Base-by-base conservation (phyloP, 2,113 vertebrate species). In the Scopus umbretta region DNA sequence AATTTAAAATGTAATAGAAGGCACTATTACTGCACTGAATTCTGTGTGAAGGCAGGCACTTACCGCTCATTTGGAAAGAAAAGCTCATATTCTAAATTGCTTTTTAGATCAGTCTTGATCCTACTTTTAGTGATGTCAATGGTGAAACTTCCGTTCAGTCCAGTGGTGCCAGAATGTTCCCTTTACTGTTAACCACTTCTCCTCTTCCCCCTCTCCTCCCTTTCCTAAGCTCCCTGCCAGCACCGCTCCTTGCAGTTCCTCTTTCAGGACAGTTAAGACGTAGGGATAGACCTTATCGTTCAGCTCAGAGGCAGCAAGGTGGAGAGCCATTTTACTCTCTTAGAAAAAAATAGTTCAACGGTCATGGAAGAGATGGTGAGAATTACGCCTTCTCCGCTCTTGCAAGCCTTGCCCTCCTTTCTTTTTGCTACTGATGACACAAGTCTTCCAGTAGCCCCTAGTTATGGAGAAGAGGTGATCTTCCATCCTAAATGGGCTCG, bases 71-170 rank as follows among this genome's bases (percentile, higher is more conserved):
- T 92, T 96, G 92, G 89, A 92, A 90, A 73, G 80, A 67, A 95
- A 95, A 97, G 38, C 94, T 96, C 95, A 86, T 93, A 88, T 88
- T 83, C 74, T 25, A 88, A 96, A 96, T 96, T 94, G 87, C 93
- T 96, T 97, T 94, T 93, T 71, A 96, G 67, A 74, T 86, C 74
- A 49, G 79, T 50, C 79, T 85, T 74, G 86, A 76, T 83, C 84
- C 91, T 88, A 53, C 89, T 96, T 80, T 88, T 66, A 91, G 84
- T 86, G 91, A 88, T 95, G 91, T 78, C 89, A 86, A 1, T 30
- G 63, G 74, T 70, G 85, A 65, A 81, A 71, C 81, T 94, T 92
- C 90, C 10, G 0, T 21, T 71, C 20, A 13, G 82, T 2, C 67
- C 62, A 5, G n/a, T 1, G 47, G 42, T 85, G 92, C 90, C 93